Base-by-base conservation (phyloP, 1,140 invertebrate species). In the Anagrus nilaparvatae region DNA sequence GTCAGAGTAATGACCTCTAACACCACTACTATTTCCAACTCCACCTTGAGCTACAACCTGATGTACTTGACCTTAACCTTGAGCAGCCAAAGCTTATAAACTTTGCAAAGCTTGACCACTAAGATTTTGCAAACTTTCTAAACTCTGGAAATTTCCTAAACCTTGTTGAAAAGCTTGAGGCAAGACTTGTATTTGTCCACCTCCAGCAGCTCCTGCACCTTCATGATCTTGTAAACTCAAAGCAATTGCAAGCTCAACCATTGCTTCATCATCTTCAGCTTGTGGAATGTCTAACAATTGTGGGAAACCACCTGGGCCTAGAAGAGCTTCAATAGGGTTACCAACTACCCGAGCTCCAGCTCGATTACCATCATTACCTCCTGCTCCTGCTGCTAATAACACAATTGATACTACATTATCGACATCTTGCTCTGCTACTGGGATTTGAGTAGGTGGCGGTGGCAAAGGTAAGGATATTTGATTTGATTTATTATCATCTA, bases 181-280 rank as follows among this genome's bases (percentile, higher is more conserved):
- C 4, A 73, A 38, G 1, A 61, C 67, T 47, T 72, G 69, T 9
- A 73, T 49, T 36, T 70, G 69, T 3, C 63, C 52, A 16, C 46
- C 48, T 5, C 38, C 58, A 16, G 58, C 63, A n/a, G n/a, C n/a
- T n/a, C n/a, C n/a, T n/a, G n/a, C n/a, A 23, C 70, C 67, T 40
- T 73, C 70, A 44, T 81, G 76, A 52, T 81, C 88, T 60, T 96
- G 90, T 4, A 97, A 71, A 52, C 90, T 95, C 1, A 97, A 69
- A 1, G 92, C 92, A 50, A 97, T 96, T 2, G 92, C 93, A 43
- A 97, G 73, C 64, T 96, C 90, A 17, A 97, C 87, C 80, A 97
- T 96, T 1, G 90, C 85, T 61, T 97, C 92, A 61, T 96, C 92
- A 60, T 94, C 90, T 4, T 87, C 87, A 65, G 95, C 89, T 5